Evolutionary conservation across 2,888 invertebrate species (phyloP).

Genomic region (Troilus luridus): DNA sequence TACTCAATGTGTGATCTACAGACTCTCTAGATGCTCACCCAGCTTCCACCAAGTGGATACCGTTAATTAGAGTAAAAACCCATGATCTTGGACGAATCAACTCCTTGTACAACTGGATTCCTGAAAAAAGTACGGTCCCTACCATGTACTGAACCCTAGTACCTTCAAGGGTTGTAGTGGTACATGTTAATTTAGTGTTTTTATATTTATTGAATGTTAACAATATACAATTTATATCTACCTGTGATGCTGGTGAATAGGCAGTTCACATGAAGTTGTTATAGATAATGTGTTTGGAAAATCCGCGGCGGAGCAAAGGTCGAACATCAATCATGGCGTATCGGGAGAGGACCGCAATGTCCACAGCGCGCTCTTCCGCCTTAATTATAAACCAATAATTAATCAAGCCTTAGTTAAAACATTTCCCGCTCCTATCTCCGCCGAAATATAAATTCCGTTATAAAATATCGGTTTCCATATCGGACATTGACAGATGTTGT

Average conservation of each 20-base stretch:
- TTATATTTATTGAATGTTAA: too few species aligned
- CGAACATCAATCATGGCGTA: neutral
- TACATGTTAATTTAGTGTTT: too few species aligned
- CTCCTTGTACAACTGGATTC: too few species aligned
- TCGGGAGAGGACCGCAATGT: neutral
- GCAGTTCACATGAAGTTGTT: neutral
- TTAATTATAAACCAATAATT: slow-evolving; percentile 28
- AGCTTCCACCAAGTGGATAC: too few species aligned
- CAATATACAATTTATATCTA: neutral
- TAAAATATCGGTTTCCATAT: slow-evolving; percentile 7
- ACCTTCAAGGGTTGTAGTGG: too few species aligned
- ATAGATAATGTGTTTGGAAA: neutral
- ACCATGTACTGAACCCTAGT: too few species aligned
- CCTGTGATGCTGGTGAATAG: neutral
- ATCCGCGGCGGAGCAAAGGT: neutral
- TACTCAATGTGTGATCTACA: too few species aligned
- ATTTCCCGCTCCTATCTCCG: neutral
- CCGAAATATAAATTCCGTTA: slow-evolving; percentile 9
- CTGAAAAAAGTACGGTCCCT: too few species aligned
- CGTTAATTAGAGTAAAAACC: too few species aligned
- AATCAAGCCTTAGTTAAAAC: slow-evolving; percentile 24
- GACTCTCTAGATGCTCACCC: too few species aligned
- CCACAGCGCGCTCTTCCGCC: neutral
- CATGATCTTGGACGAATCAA: too few species aligned
- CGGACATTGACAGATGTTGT: slow-evolving; percentile 27